These are phyloP conservation scores for Drosophila dunni DNA, from an alignment of 1,140 invertebrate genomes.

Conservation along the genomic window DNA sequence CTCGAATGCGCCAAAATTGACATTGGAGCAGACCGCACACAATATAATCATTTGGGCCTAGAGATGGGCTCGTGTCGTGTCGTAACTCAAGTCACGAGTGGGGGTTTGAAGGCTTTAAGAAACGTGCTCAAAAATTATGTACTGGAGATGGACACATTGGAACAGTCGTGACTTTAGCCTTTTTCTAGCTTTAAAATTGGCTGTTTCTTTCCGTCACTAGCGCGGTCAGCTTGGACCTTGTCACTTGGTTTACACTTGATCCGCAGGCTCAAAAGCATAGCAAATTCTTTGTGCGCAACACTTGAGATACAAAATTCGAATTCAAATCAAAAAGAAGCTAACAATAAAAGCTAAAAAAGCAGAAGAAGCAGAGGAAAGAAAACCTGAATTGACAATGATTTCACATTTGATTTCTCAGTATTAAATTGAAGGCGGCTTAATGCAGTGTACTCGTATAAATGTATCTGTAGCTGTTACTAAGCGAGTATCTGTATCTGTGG, in stretches of 20 bases:
- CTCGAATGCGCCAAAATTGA: conserved; percentile 61
- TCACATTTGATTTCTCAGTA: conserved; percentile 62
- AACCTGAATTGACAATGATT: conserved; percentile 45
- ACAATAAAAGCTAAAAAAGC: not conserved
- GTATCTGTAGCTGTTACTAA: conserved; percentile 21
- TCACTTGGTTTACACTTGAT: conserved; percentile 20
- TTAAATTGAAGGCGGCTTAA: conserved; percentile 49
- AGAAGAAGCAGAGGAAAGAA: not conserved
- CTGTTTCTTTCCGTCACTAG: no score
- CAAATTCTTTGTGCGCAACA: conserved; percentile 60
- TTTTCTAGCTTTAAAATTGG: no score
- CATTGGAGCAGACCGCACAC: conserved; percentile 43
- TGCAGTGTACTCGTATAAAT: conserved; percentile 8
- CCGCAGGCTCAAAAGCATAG: conserved; percentile 34
- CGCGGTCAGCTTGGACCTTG: conserved; percentile 24
- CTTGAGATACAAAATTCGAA: conserved; percentile 44
- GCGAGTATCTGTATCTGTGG: conserved; percentile 22
- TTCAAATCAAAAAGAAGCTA: conserved; percentile 44
- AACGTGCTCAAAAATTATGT: no score
- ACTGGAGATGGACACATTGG: no score
- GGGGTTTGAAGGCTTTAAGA: no score
- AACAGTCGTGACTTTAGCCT: no score
- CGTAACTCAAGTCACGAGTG: no score
- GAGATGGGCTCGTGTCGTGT: conserved; percentile 12
- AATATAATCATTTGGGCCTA: conserved; percentile 27